These are phyloP conservation scores for Platycheirus albimanus DNA, from an alignment of 2,888 invertebrate genomes.

Conservation along the genomic window DNA sequence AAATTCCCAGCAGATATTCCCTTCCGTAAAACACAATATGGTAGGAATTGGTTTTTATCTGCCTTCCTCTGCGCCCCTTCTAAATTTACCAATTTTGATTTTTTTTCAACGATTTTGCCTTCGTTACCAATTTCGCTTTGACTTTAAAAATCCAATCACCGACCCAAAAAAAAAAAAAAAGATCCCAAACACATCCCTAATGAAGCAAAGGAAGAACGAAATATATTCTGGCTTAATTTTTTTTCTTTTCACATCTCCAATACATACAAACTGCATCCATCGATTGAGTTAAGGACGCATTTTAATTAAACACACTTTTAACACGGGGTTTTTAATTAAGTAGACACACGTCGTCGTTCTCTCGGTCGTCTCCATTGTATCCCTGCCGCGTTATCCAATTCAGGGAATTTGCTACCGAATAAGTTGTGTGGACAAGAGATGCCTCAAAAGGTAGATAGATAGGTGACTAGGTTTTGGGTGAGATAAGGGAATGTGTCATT, in stretches of 20 bases:
- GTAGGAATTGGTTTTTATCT: slow-evolving; percentile 27
- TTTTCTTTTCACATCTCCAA: slow-evolving; percentile 7
- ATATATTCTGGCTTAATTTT: slow-evolving; percentile 23
- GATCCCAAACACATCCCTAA: slow-evolving; percentile 54
- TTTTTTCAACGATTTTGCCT: slow-evolving; percentile 21
- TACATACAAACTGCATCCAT: slow-evolving; percentile 12
- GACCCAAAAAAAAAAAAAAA: slow-evolving; percentile 16
- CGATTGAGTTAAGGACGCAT: slow-evolving; percentile 53
- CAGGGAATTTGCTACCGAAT: slow-evolving; percentile 64
- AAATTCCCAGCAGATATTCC: slow-evolving; percentile 1
- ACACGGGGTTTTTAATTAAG: slow-evolving; percentile 70
- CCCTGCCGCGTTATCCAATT: slow-evolving; percentile 34
- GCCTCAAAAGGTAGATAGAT: slow-evolving; percentile 51
- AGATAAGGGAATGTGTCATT: slow-evolving; percentile 60
- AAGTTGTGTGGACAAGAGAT: slow-evolving; percentile 55
- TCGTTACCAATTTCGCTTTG: slow-evolving; percentile 33
- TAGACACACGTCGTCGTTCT: slow-evolving; percentile 71
- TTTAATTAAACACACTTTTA: slow-evolving; percentile 72
- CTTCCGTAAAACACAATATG: slow-evolving; percentile 30
- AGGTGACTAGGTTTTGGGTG: slow-evolving; percentile 59
- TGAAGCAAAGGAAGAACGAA: slow-evolving; percentile 44
- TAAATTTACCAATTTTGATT: slow-evolving; percentile 25
- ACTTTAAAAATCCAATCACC: slow-evolving; percentile 20
- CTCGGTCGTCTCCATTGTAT: slow-evolving; percentile 12
- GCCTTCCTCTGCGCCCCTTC: not conserved